phyloP scores from a whole-genome alignment of 1,140 invertebrate genomes.

The Drosophila cardini region DNA sequence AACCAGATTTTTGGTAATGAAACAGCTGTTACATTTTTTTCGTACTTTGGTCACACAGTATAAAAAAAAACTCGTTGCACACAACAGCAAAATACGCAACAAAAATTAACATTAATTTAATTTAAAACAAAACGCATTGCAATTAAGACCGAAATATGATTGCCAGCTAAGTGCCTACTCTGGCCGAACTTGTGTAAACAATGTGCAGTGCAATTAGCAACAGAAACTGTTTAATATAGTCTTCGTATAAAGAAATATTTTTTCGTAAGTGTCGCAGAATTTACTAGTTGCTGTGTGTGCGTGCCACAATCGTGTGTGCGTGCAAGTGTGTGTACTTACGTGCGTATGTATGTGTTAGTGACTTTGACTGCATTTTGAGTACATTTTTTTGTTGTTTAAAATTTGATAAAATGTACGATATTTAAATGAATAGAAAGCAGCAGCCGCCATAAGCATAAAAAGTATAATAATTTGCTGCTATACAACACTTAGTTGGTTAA shows the following conservation, averaged over 20 bases:
- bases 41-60: conserved; percentile 40
- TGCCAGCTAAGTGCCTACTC: conserved; percentile 38
- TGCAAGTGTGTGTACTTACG: conserved; percentile 47
- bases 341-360: conserved; percentile 48
- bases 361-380: conserved; percentile 78
- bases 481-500: conserved; percentile 33
- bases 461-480: conserved; percentile 43
- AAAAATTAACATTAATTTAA: conserved; percentile 51
- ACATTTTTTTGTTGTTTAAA: conserved; percentile 52
- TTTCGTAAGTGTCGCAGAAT: conserved; percentile 78
- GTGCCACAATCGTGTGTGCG: conserved; percentile 41
- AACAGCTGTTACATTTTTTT: conserved; percentile 48
- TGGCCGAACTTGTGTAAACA: conserved; percentile 28
- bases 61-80: conserved; percentile 51
- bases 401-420: conserved; percentile 47
- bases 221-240: conserved; percentile 54
- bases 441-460: conserved; percentile 37
- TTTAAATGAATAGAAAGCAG: conserved; percentile 46
- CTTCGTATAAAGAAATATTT: conserved; percentile 45
- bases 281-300: conserved; percentile 78
- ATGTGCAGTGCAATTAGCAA: conserved; percentile 60
- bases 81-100: conserved; percentile 55
- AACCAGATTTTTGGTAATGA: conserved; percentile 11
- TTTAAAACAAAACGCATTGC: conserved; percentile 42
- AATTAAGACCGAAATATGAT: conserved; percentile 34